Conservation (phyloP, 2,888 invertebrate species). For the Xestoiulus laeticollis region DNA sequence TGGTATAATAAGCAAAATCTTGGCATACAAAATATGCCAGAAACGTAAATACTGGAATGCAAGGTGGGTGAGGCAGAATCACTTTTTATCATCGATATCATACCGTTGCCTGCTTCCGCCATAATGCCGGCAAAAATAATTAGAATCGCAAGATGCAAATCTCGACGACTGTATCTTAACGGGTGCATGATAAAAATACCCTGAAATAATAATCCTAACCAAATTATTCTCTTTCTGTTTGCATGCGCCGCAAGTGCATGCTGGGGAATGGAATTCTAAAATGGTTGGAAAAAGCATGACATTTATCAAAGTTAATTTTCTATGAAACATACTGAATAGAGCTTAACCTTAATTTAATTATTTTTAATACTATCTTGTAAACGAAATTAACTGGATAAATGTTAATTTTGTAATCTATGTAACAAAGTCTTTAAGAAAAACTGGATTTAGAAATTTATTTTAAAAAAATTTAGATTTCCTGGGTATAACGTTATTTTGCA, state of each 20-base stretch:
- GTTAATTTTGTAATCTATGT: no score
- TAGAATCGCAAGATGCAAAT: neutral
- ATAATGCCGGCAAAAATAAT: neutral
- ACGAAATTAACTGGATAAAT: no score
- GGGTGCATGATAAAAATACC: neutral
- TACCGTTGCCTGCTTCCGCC: neutral
- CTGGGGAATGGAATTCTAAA: neutral
- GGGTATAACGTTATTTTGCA: no score
- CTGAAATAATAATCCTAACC: neutral
- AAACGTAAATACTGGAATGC: conserved; percentile 22
- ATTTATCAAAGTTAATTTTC: no score
- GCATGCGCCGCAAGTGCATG: neutral
- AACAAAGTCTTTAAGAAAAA: no score
- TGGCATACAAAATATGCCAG: neutral
- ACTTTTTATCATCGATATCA: neutral
- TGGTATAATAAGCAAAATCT: conserved; percentile 13
- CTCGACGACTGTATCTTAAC: neutral
- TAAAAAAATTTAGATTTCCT: no score
- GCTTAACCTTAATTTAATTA: no score
- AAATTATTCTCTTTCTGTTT: neutral
- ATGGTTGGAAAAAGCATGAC: neutral
- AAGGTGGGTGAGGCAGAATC: neutral
- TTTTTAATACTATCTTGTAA: no score
- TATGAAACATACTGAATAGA: no score
- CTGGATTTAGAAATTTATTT: no score